phyloP scores from a whole-genome alignment of 2,797 vertebrate species.

The Catamblyrhynchus diadema region DNA sequence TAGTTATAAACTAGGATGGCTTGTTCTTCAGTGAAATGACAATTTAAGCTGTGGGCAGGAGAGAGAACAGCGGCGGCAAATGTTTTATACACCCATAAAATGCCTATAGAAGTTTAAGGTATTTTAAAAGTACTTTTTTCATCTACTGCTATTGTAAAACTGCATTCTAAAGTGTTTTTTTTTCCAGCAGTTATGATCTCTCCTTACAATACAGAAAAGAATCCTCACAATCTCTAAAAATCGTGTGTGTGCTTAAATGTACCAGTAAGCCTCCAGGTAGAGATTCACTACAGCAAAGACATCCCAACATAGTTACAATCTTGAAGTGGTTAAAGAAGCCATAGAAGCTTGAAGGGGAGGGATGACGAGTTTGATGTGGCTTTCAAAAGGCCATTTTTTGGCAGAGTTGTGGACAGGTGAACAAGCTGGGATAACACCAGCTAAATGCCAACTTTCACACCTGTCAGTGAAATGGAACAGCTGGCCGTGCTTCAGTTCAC shows the following conservation, averaged over 20 bases:
- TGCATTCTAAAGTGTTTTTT: not conserved
- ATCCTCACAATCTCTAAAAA: not conserved
- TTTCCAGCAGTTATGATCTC: not conserved
- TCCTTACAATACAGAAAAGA: not conserved
- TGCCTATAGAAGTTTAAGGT: not conserved
- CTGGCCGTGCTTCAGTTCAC: not conserved
- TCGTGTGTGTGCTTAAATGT: not conserved
- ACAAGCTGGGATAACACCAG: rapidly evolving
- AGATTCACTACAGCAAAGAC: not conserved
- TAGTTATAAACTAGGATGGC: not conserved
- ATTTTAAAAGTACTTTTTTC: not conserved
- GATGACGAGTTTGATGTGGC: not conserved
- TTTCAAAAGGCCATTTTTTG: not conserved
- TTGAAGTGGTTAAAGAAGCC: not conserved
- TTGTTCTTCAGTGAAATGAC: not conserved
- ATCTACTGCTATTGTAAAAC: not conserved
- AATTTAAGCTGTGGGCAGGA: not conserved
- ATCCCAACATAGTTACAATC: rapidly evolving
- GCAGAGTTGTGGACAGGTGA: not conserved
- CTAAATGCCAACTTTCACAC: rapidly evolving
- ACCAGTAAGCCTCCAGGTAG: not conserved
- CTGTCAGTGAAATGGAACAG: not conserved
- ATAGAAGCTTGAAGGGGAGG: not conserved
- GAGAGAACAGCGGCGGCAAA: not conserved
- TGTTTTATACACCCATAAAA: not conserved